Evolutionary conservation across 2,113 vertebrate genomes (phyloP).

Genomic region (Carassius carassius): DNA sequence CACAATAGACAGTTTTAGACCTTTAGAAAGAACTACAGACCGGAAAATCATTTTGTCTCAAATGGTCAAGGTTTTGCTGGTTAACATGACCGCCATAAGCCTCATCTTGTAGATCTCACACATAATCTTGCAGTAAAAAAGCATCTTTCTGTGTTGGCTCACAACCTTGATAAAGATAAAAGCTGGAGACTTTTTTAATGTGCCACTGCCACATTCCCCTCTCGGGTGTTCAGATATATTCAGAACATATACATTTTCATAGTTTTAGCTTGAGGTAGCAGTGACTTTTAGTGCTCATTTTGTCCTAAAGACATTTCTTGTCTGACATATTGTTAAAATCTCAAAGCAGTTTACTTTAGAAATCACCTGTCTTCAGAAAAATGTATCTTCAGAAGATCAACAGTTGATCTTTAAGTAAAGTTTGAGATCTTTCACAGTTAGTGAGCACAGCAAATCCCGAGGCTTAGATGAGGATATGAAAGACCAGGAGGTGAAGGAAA

Average conservation of each 20-base stretch:
- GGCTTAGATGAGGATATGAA: slow-evolving; percentile 29
- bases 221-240: neutral
- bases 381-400: neutral
- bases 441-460: neutral
- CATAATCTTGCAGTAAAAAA: neutral
- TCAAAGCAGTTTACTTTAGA: neutral
- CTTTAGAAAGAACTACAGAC: neutral
- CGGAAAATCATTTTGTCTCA: neutral
- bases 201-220: neutral
- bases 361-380: neutral
- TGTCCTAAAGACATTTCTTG: neutral
- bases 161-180: neutral
- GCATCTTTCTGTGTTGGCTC: neutral
- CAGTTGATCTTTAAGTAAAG: neutral
- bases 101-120: neutral
- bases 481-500: slow-evolving; percentile 18
- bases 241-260: neutral
- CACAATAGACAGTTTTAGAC: neutral
- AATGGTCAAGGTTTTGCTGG: neutral
- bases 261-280: neutral
- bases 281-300: neutral
- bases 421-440: neutral
- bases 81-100: neutral
- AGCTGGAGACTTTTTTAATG: neutral
- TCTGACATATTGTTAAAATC: neutral